A percentile compares a stretch with the other conserved stretches of the same genome.
Conservation (phyloP, 2,113 vertebrate species). For the Odocoileus hemionus region DNA sequence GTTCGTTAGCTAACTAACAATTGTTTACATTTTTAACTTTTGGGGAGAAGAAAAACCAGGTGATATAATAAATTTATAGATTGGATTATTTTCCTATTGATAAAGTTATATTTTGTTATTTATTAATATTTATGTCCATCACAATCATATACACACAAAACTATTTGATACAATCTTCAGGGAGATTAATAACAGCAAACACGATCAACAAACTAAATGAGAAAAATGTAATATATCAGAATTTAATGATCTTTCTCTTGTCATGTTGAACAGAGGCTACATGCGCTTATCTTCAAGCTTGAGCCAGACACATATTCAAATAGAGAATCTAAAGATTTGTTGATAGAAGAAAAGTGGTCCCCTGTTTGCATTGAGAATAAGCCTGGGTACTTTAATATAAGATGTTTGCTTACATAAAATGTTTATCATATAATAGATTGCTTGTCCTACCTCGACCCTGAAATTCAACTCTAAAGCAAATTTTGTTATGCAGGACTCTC, state of each 20-base stretch:
- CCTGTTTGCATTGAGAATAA: background rate
- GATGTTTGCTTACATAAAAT: conserved; percentile 38
- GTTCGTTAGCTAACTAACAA: background rate
- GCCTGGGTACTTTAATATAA: background rate
- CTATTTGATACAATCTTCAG: background rate
- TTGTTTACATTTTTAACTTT: background rate
- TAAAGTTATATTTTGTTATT: background rate
- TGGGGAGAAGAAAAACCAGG: background rate
- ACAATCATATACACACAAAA: background rate
- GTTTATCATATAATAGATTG: conserved; percentile 50
- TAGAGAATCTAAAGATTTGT: background rate
- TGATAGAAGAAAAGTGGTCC: background rate
- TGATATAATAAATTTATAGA: background rate
- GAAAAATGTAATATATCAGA: background rate
- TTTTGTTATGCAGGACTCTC: conserved; percentile 69
- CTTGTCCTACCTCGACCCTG: conserved; percentile 66
- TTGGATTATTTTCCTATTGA: background rate
- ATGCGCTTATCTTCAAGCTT: background rate
- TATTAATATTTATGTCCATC: background rate
- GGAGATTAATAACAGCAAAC: background rate
- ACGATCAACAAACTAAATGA: background rate
- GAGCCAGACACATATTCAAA: background rate
- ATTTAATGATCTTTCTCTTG: background rate
- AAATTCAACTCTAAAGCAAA: conserved; percentile 65
- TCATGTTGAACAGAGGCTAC: background rate